Conservation (phyloP, 2,888 invertebrate genomes). For the Perizoma flavofasciatum region DNA sequence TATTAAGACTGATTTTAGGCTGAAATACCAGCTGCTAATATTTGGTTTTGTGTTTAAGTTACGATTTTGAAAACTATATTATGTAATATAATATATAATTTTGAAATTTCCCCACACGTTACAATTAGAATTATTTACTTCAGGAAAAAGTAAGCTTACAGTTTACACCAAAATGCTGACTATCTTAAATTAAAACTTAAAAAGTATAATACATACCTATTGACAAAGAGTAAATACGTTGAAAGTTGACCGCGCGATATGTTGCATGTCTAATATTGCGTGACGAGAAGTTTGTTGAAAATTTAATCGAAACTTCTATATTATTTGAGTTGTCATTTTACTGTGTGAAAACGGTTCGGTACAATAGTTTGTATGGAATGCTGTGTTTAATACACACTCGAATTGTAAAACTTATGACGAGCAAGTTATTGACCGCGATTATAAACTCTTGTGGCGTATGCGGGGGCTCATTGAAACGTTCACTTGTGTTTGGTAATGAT, state of each 20-base stretch:
- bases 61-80: no score
- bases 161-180: no score
- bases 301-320: conserved; percentile 28
- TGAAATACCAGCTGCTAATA: no score
- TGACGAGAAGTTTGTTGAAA: conserved; percentile 20
- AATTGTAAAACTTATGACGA: not conserved
- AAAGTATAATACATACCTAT: no score
- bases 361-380: conserved; percentile 32
- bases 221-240: no score
- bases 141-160: no score
- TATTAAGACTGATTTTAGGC: no score
- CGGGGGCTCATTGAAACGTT: no score
- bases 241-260: conserved; percentile 12
- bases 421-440: not conserved
- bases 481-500: not conserved
- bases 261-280: conserved; percentile 15
- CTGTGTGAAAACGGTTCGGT: conserved; percentile 36
- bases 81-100: no score
- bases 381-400: conserved; percentile 27
- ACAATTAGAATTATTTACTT: no score
- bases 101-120: no score
- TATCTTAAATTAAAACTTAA: not conserved
- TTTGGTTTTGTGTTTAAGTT: no score
- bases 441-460: not conserved
- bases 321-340: conserved; percentile 23